A percentile compares a stretch with the other conserved stretches of the same genome.
phyloP scores from a whole-genome alignment of 2,888 invertebrate genomes.

The Mesorhabditis sp. region DNA sequence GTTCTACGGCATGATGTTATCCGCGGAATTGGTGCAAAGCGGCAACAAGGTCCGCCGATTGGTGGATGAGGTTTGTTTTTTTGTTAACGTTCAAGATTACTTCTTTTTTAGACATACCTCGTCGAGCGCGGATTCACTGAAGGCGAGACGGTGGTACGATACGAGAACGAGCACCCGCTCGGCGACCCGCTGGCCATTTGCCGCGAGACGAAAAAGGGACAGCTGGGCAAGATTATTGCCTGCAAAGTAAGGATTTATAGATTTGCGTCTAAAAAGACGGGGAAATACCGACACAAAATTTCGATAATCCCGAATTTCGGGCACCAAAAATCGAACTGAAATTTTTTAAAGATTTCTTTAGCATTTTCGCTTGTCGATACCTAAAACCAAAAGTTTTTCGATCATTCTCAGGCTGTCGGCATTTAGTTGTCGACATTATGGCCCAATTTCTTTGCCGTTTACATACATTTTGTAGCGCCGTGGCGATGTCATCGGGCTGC shows the following conservation, averaged over 20 bases:
- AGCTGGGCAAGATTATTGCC: too few species aligned
- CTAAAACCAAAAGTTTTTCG: too few species aligned
- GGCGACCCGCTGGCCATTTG: not conserved
- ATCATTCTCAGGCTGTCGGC: too few species aligned
- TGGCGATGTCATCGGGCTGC: constrained; percentile 10
- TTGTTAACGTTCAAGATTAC: too few species aligned
- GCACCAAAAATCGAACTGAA: not conserved
- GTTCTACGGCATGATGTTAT: too few species aligned
- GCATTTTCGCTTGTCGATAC: too few species aligned
- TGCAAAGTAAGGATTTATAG: too few species aligned
- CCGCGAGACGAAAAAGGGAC: not conserved
- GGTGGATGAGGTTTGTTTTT: not conserved
- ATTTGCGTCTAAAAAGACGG: too few species aligned
- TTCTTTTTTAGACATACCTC: constrained; percentile 6
- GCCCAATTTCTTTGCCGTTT: not conserved
- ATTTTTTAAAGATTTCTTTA: not conserved
- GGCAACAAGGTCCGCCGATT: not conserved
- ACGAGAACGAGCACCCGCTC: constrained; percentile 10
- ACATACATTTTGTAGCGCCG: not conserved
- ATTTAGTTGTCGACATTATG: not conserved
- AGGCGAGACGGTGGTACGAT: constrained; percentile 13
- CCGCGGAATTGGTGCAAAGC: not conserved
- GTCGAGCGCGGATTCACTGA: constrained; percentile 13
- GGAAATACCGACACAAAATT: too few species aligned
- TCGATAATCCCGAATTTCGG: not conserved